These are phyloP conservation scores for Circaetus cinerascens DNA, from an alignment of 2,113 vertebrate genomes.

Conservation along the genomic window DNA sequence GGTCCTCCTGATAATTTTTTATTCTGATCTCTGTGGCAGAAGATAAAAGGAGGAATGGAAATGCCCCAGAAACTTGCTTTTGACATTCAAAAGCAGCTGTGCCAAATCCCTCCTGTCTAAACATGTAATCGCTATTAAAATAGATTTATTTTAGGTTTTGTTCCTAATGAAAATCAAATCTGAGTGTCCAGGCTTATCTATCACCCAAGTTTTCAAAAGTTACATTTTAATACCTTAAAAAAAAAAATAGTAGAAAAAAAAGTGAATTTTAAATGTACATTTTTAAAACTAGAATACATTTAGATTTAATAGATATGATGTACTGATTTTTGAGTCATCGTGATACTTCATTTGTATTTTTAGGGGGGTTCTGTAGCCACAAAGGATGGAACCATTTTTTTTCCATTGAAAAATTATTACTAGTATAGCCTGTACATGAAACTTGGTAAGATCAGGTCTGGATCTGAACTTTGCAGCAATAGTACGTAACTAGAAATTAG, in stretches of 20 bases:
- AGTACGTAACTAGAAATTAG: background rate
- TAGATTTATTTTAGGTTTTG: background rate
- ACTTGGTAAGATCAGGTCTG: background rate
- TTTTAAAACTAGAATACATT: background rate
- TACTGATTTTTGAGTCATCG: background rate
- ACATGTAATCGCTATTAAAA: background rate
- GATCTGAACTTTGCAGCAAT: background rate
- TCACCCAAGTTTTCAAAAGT: background rate
- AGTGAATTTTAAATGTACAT: background rate
- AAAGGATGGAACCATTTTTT: background rate
- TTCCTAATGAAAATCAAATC: background rate
- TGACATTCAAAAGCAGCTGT: background rate
- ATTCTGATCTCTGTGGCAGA: background rate
- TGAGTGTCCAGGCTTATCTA: background rate
- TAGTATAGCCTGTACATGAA: background rate
- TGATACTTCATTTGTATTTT: background rate
- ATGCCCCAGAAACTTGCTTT: background rate
- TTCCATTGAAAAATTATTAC: background rate
- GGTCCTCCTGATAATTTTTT: background rate
- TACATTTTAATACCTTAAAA: background rate
- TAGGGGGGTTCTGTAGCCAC: accelerated
- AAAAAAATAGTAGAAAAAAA: background rate
- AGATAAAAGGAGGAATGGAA: background rate
- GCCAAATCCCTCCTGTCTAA: background rate
- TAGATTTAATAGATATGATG: background rate